Percentiles rank a stretch among this genome's conserved stretches.
Conservation (phyloP, 37 sponge, comb jelly and placozoan species). For the Cladorhizidae sp. region DNA sequence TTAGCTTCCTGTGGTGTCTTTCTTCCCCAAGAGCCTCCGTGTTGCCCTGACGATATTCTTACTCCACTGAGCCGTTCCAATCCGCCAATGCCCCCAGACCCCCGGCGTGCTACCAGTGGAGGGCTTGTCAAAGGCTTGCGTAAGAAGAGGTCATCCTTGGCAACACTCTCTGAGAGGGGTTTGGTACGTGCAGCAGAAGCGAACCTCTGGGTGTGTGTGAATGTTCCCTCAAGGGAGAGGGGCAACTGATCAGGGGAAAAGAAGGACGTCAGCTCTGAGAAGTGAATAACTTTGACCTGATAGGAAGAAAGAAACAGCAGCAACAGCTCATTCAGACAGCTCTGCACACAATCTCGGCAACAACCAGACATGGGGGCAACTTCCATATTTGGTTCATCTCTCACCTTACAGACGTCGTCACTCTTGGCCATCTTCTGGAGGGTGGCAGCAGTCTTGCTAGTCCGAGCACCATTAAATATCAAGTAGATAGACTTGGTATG, state of each 20-base stretch:
- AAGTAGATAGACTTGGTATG: constrained; percentile 51
- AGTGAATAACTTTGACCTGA: constrained; percentile 26
- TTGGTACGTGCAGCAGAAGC: too few relatives aligned
- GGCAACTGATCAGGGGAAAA: constrained; percentile 34
- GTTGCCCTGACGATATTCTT: too few relatives aligned
- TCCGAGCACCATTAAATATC: constrained; percentile 28
- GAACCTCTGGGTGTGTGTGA: neutral
- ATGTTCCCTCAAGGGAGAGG: constrained; percentile 41
- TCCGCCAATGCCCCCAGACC: too few relatives aligned
- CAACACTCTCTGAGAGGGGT: too few relatives aligned
- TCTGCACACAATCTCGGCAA: too few relatives aligned
- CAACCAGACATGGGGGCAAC: too few relatives aligned
- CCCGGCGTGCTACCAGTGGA: neutral
- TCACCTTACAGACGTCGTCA: constrained; percentile 3
- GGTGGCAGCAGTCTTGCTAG: neutral
- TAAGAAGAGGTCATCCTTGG: neutral
- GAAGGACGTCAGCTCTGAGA: constrained; percentile 16
- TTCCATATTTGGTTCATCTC: neutral
- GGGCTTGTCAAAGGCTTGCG: neutral
- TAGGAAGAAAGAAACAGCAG: neutral
- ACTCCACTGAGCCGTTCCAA: too few relatives aligned
- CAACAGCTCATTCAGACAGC: too few relatives aligned
- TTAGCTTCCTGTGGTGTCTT: too few relatives aligned
- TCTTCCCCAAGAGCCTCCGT: too few relatives aligned
- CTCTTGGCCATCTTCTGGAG: neutral